Base-by-base conservation (phyloP, 92 coral and sea anemone species). In the Nematostella vectensis region DNA sequence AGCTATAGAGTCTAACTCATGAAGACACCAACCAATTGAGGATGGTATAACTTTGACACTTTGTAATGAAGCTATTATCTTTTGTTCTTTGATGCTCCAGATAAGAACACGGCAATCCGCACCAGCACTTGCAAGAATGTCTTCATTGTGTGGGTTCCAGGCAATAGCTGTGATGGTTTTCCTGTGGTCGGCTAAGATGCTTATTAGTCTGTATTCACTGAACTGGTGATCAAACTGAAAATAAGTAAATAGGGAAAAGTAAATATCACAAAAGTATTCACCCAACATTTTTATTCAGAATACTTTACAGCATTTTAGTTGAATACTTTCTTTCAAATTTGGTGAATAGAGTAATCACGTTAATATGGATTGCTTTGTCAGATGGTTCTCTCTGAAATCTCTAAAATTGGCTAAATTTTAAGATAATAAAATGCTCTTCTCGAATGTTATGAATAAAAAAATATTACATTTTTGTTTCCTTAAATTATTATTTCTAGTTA, bases 151-250 rank as follows among this genome's bases (percentile, higher is more conserved):
- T 17, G 88, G 96, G 67, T 75, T 82, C 98, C 98, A 91, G 25
- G 88, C 62, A 26, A 91, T 70, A 26, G 93, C 77, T 11, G 98
- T 91, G 49, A 91, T 87, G 0, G 98, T 91, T 66, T 88, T 91
- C 61, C 71, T 83, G 70, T 91, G 96, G 48, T 86, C 88, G 0
- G 96, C 76, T 93, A 91, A 74, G 19, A 91, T 82, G 27, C 84
- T 80, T 26, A 76, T 64, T 60, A 91, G 57, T 22, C 67, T 80
- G 73, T 69, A 91, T 58, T 87, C 98, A 60, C 78, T 78, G 25
- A 60, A 82, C 67, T 74, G 82, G 6, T 57, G 76, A 80, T 91
- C 78, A 62, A 77, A 47, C 98, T 89, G 69, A 48, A 73, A 67
- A 26, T 4, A 16, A 49, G 40, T 6, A 33, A 33, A 33, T 6